A percentile compares a stretch with the other conserved stretches of the same genome.
phyloP scores from a whole-genome alignment of 2,797 vertebrate species.

The Macroramphosus scolopax region DNA sequence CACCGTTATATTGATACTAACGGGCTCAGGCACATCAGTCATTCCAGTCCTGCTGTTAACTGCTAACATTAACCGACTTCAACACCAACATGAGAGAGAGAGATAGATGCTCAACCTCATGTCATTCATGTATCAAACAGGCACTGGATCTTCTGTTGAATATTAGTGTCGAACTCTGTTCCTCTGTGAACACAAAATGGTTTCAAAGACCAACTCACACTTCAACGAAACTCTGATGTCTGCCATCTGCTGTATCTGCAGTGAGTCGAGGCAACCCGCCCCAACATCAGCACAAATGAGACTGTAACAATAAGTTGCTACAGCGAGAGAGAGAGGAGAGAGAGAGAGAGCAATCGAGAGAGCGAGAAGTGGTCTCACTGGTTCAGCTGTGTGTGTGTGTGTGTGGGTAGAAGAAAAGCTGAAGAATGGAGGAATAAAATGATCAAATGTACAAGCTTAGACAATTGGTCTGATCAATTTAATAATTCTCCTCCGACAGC shows the following conservation, averaged over 20 bases:
- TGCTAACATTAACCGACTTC: too few species aligned
- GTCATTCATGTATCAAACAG: slow-evolving; percentile 17
- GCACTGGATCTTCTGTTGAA: slow-evolving; percentile 9
- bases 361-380: slow-evolving; percentile 15
- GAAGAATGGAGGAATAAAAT: slow-evolving; percentile 42
- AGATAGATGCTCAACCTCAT: not conserved
- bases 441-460: slow-evolving; percentile 28
- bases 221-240: slow-evolving; percentile 12
- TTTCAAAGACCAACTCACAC: slow-evolving; percentile 14
- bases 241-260: slow-evolving; percentile 20
- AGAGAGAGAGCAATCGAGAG: not conserved
- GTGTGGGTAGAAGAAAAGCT: slow-evolving; percentile 31
- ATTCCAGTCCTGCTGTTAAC: too few species aligned
- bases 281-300: slow-evolving; percentile 21
- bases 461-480: slow-evolving; percentile 19
- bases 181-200: not conserved
- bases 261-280: slow-evolving; percentile 2
- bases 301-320: slow-evolving; percentile 16
- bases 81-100: too few species aligned
- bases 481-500: slow-evolving; percentile 7
- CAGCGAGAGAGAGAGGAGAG: not conserved
- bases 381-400: too few species aligned
- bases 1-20: too few species aligned
- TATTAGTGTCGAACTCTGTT: not conserved
- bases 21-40: too few species aligned